Conservation (phyloP, 2,113 vertebrate genomes). For the Triplophysa siluroides region DNA sequence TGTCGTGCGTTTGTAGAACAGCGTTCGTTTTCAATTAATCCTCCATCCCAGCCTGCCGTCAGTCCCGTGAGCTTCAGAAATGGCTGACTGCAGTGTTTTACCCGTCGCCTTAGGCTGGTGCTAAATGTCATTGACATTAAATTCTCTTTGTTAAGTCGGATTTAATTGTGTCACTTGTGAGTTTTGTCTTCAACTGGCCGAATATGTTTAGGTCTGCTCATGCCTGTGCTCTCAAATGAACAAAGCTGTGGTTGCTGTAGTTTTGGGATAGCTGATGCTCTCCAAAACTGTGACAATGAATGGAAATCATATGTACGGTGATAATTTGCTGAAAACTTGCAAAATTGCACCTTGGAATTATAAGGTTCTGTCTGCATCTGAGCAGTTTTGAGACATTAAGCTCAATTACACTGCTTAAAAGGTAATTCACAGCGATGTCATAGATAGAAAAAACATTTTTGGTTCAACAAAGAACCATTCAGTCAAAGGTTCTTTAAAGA, state of each 20-base stretch:
- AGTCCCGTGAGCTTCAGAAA: conserved; percentile 72
- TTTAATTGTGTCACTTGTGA: conserved; percentile 72
- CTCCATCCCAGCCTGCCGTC: conserved; percentile 71
- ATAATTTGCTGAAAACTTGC: conserved; percentile 28
- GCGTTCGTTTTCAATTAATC: conserved; percentile 72
- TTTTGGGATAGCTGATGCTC: neutral
- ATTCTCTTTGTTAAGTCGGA: conserved; percentile 70
- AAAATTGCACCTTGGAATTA: too few relatives aligned
- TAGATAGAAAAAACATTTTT: too few relatives aligned
- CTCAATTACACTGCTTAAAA: too few relatives aligned
- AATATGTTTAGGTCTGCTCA: conserved; percentile 35
- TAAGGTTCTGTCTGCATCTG: too few relatives aligned
- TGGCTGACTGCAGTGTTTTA: conserved; percentile 91
- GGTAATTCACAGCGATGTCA: too few relatives aligned
- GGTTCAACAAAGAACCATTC: too few relatives aligned
- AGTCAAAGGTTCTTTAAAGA: too few relatives aligned
- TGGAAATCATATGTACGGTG: conserved; percentile 13
- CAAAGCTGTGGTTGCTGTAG: neutral
- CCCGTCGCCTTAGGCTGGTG: conserved; percentile 88
- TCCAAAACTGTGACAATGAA: neutral
- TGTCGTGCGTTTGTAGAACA: conserved; percentile 8
- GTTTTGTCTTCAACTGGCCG: conserved; percentile 55
- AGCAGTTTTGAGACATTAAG: too few relatives aligned
- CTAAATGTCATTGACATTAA: conserved; percentile 92
- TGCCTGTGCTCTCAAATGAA: conserved; percentile 18